Conservation (phyloP, 2,888 invertebrate genomes). For the Antitype chi region DNA sequence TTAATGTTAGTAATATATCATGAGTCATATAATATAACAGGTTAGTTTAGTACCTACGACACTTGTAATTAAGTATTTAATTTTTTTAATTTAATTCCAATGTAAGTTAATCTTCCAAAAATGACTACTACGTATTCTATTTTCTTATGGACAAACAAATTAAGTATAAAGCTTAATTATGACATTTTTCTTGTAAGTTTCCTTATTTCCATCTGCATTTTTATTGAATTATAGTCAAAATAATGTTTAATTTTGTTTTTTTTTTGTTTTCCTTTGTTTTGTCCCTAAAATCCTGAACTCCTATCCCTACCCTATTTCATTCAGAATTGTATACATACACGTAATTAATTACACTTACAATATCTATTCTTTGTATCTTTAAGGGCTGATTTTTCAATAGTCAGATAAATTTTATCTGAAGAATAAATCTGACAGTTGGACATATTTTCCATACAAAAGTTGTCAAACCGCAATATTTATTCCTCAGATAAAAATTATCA, state of each 20-base stretch:
- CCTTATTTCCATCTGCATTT: slow-evolving; percentile 90
- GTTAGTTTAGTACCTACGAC: slow-evolving; percentile 89
- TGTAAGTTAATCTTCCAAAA: slow-evolving; percentile 89
- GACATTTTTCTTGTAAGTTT: slow-evolving; percentile 90
- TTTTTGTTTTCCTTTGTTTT: slow-evolving; percentile 70
- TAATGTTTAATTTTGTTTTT: slow-evolving; percentile 86
- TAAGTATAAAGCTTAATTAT: slow-evolving; percentile 88
- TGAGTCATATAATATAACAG: slow-evolving; percentile 90
- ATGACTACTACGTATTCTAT: slow-evolving; percentile 84
- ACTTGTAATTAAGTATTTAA: slow-evolving; percentile 90
- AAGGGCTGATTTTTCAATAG: too few relatives aligned
- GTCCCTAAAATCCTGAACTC: background rate
- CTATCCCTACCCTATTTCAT: background rate
- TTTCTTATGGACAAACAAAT: slow-evolving; percentile 87
- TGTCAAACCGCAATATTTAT: too few relatives aligned
- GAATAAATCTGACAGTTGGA: too few relatives aligned
- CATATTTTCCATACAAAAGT: too few relatives aligned
- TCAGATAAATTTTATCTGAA: too few relatives aligned
- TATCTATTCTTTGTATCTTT: too few relatives aligned
- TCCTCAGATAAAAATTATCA: too few relatives aligned
- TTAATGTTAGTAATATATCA: slow-evolving; percentile 89
- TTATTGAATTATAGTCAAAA: slow-evolving; percentile 91
- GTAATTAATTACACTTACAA: background rate
- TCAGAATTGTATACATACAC: background rate
- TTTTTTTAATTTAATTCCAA: slow-evolving; percentile 90